Evolutionary conservation across 2,113 vertebrate species (phyloP).

Genomic region (Melierax canorus): DNA sequence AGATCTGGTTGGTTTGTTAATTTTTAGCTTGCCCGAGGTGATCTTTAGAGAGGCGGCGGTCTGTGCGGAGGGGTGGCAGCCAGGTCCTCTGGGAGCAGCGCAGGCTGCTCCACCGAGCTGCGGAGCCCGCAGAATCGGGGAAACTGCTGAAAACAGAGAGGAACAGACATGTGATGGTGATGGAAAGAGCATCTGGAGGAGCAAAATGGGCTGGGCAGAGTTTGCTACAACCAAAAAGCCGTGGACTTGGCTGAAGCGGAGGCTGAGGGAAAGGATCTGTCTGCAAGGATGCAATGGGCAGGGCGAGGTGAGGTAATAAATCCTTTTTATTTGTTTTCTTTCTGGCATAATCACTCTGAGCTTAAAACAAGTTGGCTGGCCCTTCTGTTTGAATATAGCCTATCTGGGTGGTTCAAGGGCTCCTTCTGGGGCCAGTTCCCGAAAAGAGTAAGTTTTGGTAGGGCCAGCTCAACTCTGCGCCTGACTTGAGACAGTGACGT

Average conservation of each 20-base stretch:
- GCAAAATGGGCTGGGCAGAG: neutral
- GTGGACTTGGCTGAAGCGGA: neutral
- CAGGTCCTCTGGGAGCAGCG: neutral
- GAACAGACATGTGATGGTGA: fast-evolving
- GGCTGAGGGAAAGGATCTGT: neutral
- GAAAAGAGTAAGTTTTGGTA: neutral
- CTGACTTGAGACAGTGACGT: neutral
- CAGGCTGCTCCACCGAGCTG: fast-evolving
- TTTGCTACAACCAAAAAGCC: neutral
- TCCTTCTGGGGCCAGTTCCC: neutral
- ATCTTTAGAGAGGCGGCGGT: neutral
- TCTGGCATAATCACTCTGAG: neutral
- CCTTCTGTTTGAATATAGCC: neutral
- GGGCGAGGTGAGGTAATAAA: neutral
- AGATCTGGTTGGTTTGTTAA: neutral
- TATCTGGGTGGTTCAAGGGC: neutral
- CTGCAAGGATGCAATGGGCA: neutral
- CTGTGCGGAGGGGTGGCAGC: neutral
- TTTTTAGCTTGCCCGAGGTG: neutral
- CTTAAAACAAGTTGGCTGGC: neutral
- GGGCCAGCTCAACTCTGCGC: fast-evolving
- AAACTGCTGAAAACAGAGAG: neutral
- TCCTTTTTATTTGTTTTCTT: neutral
- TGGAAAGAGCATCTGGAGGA: neutral
- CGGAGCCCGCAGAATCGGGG: neutral